phyloP scores from a whole-genome alignment of 1,140 invertebrate species.

The Hormaphis cornu region DNA sequence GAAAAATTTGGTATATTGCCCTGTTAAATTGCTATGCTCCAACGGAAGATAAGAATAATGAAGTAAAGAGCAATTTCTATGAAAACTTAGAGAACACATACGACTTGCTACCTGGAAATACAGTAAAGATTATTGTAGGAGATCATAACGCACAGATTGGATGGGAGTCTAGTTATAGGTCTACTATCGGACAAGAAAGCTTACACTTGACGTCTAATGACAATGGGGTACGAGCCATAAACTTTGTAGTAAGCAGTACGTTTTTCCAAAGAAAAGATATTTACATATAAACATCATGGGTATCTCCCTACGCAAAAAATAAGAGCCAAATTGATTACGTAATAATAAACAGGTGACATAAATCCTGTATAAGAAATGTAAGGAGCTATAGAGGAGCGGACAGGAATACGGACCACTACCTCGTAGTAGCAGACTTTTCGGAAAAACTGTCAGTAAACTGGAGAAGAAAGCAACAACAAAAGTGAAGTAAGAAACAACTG shows the following conservation, averaged over 20 bases:
- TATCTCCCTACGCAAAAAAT: background rate
- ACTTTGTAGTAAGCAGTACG: constrained; percentile 34
- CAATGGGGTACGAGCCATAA: constrained; percentile 34
- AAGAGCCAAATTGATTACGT: constrained; percentile 36
- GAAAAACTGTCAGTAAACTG: background rate
- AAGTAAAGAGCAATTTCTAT: constrained; percentile 33
- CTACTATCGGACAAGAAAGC: constrained; percentile 39
- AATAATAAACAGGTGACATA: constrained; percentile 27
- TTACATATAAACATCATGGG: constrained; percentile 34
- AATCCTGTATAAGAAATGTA: constrained; percentile 16
- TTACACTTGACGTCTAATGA: constrained; percentile 35
- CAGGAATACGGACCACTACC: constrained; percentile 30
- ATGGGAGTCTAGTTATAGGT: constrained; percentile 1
- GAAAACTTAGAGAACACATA: constrained; percentile 18
- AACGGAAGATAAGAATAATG: constrained; percentile 33
- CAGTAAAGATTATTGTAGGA: constrained; percentile 34
- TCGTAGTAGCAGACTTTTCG: constrained; percentile 29
- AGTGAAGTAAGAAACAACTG: background rate
- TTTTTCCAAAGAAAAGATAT: constrained; percentile 35
- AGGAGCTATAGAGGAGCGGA: constrained; percentile 29
- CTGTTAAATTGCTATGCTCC: constrained; percentile 30
- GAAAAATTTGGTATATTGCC: constrained; percentile 29
- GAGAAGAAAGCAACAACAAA: background rate
- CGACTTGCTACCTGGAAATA: constrained; percentile 9
- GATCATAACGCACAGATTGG: constrained; percentile 34